Percentiles rank a stretch among this genome's conserved stretches.
Evolutionary conservation across 2,888 invertebrate genomes (phyloP).

Genomic region (Drosophila longiperda): DNA sequence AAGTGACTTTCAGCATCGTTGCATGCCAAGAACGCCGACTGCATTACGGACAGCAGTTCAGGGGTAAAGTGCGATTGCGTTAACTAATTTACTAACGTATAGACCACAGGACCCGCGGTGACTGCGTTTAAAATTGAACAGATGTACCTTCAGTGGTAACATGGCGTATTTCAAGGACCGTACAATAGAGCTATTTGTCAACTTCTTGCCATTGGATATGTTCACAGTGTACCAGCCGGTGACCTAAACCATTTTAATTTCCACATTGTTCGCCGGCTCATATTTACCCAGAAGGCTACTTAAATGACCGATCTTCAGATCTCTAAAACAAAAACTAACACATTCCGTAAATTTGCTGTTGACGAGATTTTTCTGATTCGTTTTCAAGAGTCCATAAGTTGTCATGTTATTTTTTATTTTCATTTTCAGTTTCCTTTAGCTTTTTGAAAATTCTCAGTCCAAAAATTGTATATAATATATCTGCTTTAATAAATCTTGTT

Average conservation of each 20-base stretch:
- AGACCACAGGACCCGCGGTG: not conserved
- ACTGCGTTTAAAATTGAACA: not conserved
- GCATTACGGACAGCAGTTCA: not conserved
- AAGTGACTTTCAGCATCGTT: not conserved
- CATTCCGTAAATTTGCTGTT: not conserved
- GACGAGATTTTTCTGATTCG: not conserved
- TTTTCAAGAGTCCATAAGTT: not conserved
- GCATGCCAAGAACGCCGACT: not conserved
- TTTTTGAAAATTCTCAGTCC: not conserved
- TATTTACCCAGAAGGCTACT: not conserved
- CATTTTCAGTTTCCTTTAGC: not conserved
- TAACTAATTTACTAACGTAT: not conserved
- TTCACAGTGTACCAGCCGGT: slow-evolving; percentile 2
- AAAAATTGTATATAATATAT: not conserved
- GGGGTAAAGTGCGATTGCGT: not conserved
- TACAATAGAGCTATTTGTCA: slow-evolving; percentile 3
- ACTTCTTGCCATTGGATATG: not conserved
- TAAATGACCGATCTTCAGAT: not conserved
- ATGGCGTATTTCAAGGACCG: not conserved
- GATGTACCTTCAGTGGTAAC: not conserved
- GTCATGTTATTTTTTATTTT: not conserved
- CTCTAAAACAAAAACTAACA: not conserved
- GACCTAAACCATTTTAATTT: not conserved
- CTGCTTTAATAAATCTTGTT: not conserved
- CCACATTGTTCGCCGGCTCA: not conserved